phyloP scores from a whole-genome alignment of 2,113 vertebrate species.

The Asarcornis scutulata region DNA sequence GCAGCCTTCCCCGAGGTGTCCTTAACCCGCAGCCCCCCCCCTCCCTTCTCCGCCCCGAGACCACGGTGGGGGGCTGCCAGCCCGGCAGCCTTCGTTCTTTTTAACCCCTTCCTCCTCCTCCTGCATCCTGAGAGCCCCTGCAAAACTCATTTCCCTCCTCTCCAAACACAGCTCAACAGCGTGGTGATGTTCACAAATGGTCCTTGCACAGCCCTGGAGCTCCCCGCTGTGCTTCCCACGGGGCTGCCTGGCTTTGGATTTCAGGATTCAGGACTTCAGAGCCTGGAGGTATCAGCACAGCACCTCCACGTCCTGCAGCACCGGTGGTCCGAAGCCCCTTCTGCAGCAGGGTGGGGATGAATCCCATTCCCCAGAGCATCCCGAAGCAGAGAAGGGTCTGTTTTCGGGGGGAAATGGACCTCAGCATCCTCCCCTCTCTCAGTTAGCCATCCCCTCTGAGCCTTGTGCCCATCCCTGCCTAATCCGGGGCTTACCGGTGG shows the following conservation, averaged over 20 bases:
- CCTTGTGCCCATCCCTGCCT: background rate
- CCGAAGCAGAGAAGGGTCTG: background rate
- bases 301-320: rapidly evolving
- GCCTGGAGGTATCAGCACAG: rapidly evolving
- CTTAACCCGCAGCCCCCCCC: background rate
- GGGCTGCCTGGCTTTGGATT: background rate
- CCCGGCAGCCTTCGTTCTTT: background rate
- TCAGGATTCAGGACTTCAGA: background rate
- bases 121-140: background rate
- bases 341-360: background rate
- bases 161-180: background rate
- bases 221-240: rapidly evolving
- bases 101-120: background rate
- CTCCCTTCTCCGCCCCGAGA: background rate
- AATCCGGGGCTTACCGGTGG: rapidly evolving
- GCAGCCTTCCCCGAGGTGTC: background rate
- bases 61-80: background rate
- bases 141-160: background rate
- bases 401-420: rapidly evolving
- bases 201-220: background rate
- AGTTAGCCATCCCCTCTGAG: background rate
- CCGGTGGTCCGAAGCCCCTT: background rate
- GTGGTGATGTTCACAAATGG: background rate
- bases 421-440: background rate
- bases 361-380: background rate